phyloP scores from a whole-genome alignment of 2,888 invertebrate genomes.

The Carpatolechia fugitivella region DNA sequence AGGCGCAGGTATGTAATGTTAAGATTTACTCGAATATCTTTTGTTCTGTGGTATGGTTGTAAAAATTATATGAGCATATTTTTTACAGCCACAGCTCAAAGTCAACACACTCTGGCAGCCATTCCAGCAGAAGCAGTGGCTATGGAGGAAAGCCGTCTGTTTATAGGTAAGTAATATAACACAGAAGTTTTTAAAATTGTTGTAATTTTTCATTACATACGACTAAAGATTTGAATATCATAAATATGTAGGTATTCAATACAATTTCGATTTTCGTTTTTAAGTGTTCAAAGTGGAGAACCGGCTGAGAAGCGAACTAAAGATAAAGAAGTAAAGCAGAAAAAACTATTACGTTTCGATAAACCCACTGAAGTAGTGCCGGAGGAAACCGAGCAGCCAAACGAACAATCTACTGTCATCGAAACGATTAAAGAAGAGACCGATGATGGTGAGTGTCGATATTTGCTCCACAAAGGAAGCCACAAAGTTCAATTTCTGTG shows the following conservation, averaged over 20 bases:
- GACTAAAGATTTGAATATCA: no score
- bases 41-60: no score
- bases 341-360: constrained; percentile 57
- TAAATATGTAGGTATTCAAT: no score
- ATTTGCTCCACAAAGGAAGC: neutral
- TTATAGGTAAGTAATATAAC: constrained; percentile 78
- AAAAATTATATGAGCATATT: no score
- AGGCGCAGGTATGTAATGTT: constrained; percentile 88
- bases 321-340: constrained; percentile 81
- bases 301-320: constrained; percentile 75
- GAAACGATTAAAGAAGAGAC: constrained; percentile 16
- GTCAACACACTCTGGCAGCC: constrained; percentile 87
- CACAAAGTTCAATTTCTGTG: no score
- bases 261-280: no score
- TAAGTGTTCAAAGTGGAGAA: constrained; percentile 31
- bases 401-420: constrained; percentile 24
- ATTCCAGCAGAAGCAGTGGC: constrained; percentile 89
- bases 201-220: no score
- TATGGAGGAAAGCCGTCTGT: constrained; percentile 85
- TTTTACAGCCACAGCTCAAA: constrained; percentile 84
- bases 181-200: no score
- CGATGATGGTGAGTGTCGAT: neutral
- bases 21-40: no score
- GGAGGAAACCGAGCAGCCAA: neutral
- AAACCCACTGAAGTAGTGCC: neutral